These are phyloP conservation scores for Ruditapes philippinarum DNA, from an alignment of 1,140 invertebrate genomes.

Conservation along the genomic window DNA sequence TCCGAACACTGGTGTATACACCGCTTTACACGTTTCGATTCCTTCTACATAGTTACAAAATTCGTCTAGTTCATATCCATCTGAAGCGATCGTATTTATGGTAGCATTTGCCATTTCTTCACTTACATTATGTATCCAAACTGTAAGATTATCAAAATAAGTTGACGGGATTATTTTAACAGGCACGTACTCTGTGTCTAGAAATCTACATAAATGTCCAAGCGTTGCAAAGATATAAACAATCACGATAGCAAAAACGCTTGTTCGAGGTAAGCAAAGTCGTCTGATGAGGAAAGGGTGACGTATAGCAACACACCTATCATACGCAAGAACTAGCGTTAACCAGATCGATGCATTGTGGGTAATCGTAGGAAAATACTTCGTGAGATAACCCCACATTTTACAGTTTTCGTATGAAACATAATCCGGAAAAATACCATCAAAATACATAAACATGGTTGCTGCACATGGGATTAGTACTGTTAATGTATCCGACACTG, in stretches of 20 bases:
- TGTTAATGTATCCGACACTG: slow-evolving; percentile 52
- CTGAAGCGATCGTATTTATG: no score
- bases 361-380: slow-evolving; percentile 57
- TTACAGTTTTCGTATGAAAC: slow-evolving; percentile 25
- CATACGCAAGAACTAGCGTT: slow-evolving; percentile 45
- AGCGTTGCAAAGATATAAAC: slow-evolving; percentile 41
- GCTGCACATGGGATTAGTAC: slow-evolving; percentile 35
- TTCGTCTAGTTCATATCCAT: background rate
- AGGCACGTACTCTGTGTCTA: slow-evolving; percentile 55
- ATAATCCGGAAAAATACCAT: slow-evolving; percentile 38
- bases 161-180: slow-evolving; percentile 44
- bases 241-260: background rate
- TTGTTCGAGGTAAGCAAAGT: slow-evolving; percentile 28
- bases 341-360: slow-evolving; percentile 60
- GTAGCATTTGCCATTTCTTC: background rate
- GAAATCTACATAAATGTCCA: slow-evolving; percentile 51
- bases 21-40: slow-evolving; percentile 48
- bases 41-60: slow-evolving; percentile 1
- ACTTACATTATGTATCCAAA: background rate
- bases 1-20: slow-evolving; percentile 40
- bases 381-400: slow-evolving; percentile 50
- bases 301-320: slow-evolving; percentile 38
- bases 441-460: slow-evolving; percentile 22
- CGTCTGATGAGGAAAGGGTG: slow-evolving; percentile 39
- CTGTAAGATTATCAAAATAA: background rate